Base-by-base conservation (phyloP, 53 echinoderm and acorn worm genomes). In the Zoroaster sp. region DNA sequence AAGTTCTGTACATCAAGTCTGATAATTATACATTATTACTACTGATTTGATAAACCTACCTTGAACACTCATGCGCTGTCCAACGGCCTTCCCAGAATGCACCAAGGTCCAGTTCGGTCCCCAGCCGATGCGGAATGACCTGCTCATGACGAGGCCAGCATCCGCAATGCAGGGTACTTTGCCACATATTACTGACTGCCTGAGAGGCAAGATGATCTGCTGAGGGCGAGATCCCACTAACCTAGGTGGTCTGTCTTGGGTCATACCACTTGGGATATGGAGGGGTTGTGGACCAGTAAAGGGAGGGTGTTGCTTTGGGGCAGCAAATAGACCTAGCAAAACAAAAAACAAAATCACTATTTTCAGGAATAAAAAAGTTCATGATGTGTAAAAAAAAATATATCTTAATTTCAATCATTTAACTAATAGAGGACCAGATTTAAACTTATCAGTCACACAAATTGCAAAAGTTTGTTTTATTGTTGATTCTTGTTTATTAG, bases 31-130 rank as follows among this genome's bases (percentile, higher is more conserved):
- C n/a, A 43, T 43, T 23, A 36, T 63, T 39, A 17, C 13, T 18
- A 7, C 49, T 25, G 9, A 23, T n/a, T 17, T 18, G 38, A 66
- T 35, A 37, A 10, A 15, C 87, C 67, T 47, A 91, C 91, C 83
- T 76, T 67, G 55, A 18, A 40, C 68, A 45, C 36, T 72, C 46
- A 59, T 51, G 33, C 77, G 67, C 35, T 78, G 78, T 17, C 95
- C 95, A 4, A 97, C 73, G 11, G 95, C 92, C 54, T 89, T 92
- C 43, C 98, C 98, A 78, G 93, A 92, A 80, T 97, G 98, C 51
- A 91, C 94, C 69, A 97, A 73, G 30, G 91, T 97, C 95, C 95
- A 97, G 92, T 95, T 93, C 31, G 95, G 92, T 35, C 95, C 95
- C 94, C 95, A 97, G 42, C 95, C 95, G 3, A 95, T 94, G 25